These are phyloP conservation scores for Phoeniculus purpureus DNA, from an alignment of 2,797 vertebrate species.

Conservation along the genomic window DNA sequence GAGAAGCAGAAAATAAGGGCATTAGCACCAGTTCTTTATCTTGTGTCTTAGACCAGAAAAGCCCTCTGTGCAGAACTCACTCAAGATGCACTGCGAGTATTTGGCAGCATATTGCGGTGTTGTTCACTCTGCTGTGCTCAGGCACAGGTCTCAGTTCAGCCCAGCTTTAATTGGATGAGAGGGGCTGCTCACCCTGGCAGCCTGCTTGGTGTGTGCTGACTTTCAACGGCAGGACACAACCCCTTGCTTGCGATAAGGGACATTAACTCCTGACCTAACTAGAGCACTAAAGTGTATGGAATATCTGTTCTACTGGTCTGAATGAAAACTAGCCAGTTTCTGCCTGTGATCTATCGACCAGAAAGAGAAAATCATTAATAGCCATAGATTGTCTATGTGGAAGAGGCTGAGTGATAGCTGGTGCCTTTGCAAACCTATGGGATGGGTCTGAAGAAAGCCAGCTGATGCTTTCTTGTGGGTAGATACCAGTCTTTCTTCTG, in stretches of 20 bases:
- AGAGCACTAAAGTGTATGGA: background rate
- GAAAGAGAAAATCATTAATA: background rate
- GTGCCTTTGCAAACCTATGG: background rate
- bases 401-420: background rate
- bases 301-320: background rate
- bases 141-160: conserved; percentile 40
- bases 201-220: background rate
- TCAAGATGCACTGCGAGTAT: conserved; percentile 38
- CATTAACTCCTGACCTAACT: conserved; percentile 30
- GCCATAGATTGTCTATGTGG: background rate
- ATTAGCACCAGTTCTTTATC: conserved; percentile 16
- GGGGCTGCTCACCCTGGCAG: conserved; percentile 15
- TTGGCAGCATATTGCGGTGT: conserved; percentile 50
- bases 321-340: background rate
- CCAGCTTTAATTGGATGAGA: conserved; percentile 28
- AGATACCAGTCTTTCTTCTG: background rate
- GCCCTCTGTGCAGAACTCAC: conserved; percentile 20
- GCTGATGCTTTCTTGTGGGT: background rate
- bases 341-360: background rate
- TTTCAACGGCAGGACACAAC: background rate
- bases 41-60: conserved; percentile 42
- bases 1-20: no score
- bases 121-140: background rate
- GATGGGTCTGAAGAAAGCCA: background rate
- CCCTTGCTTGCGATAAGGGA: background rate